phyloP scores from a whole-genome alignment of 92 coral and sea anemone species.

The Actinernus sp. region DNA sequence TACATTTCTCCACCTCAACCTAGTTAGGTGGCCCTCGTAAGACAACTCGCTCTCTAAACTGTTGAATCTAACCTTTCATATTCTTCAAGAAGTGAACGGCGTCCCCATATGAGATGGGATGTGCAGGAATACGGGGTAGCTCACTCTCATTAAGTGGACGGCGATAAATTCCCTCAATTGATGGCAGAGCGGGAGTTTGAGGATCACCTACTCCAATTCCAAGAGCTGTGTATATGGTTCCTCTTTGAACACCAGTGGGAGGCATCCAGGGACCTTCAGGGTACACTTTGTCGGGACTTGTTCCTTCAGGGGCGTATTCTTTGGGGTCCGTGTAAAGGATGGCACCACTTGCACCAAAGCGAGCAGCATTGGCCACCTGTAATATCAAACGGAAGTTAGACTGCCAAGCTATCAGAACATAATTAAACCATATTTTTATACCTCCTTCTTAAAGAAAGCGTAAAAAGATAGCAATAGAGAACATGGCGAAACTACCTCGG shows the following conservation, averaged over 20 bases:
- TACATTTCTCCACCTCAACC: no score
- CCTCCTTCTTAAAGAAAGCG: no score
- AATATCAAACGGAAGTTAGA: neutral
- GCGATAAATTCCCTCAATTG: slow-evolving; percentile 74
- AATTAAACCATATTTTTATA: no score
- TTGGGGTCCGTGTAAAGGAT: slow-evolving; percentile 77
- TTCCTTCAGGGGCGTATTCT: slow-evolving; percentile 74
- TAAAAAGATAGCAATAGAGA: no score
- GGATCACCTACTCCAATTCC: slow-evolving; percentile 76
- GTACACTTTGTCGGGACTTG: slow-evolving; percentile 50
- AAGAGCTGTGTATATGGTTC: slow-evolving; percentile 51
- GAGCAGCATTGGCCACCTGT: slow-evolving; percentile 72
- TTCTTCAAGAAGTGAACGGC: slow-evolving; percentile 64
- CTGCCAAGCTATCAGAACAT: no score
- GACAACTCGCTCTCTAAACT: no score
- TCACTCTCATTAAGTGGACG: slow-evolving; percentile 45
- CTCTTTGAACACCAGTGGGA: slow-evolving; percentile 77
- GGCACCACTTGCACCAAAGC: slow-evolving; percentile 69
- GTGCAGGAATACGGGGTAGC: slow-evolving; percentile 79
- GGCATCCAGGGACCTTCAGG: slow-evolving; percentile 69
- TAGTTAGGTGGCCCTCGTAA: no score
- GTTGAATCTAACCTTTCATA: slow-evolving; percentile 45
- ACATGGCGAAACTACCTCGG: no score
- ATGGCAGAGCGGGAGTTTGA: slow-evolving; percentile 80
- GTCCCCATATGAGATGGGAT: slow-evolving; percentile 75